Conservation (phyloP, 2,113 vertebrate species). For the Mastomys natalensis region DNA sequence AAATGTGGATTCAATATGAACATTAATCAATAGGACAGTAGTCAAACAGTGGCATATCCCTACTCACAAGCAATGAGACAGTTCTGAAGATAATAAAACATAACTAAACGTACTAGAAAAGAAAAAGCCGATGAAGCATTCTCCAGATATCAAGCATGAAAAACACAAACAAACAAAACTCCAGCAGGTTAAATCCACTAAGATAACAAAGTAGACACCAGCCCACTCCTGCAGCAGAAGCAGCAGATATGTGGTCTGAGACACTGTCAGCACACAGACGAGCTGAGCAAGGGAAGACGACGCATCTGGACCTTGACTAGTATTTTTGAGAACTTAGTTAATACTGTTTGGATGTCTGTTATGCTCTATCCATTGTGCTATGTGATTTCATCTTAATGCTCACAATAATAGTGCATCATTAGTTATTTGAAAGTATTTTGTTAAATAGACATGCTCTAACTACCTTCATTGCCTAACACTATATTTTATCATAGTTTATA, state of each 20-base stretch:
- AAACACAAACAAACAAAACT: background rate
- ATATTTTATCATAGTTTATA: background rate
- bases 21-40: background rate
- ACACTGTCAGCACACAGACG: background rate
- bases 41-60: background rate
- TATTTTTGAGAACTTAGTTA: background rate
- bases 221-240: background rate
- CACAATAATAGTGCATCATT: background rate
- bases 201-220: background rate
- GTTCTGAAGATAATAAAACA: background rate
- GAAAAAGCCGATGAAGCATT: background rate
- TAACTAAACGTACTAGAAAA: background rate
- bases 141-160: background rate
- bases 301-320: background rate
- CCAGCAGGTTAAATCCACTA: background rate
- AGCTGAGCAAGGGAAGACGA: background rate
- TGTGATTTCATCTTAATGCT: background rate
- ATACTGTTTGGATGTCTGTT: background rate
- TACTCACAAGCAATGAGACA: background rate
- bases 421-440: constrained; percentile 36
- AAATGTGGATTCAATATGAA: constrained; percentile 30
- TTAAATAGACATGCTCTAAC: background rate
- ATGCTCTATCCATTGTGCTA: background rate
- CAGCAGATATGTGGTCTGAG: background rate
- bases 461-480: background rate